Evolutionary conservation across 1,140 invertebrate species (phyloP).

Genomic region (Marisa cornuarietis): DNA sequence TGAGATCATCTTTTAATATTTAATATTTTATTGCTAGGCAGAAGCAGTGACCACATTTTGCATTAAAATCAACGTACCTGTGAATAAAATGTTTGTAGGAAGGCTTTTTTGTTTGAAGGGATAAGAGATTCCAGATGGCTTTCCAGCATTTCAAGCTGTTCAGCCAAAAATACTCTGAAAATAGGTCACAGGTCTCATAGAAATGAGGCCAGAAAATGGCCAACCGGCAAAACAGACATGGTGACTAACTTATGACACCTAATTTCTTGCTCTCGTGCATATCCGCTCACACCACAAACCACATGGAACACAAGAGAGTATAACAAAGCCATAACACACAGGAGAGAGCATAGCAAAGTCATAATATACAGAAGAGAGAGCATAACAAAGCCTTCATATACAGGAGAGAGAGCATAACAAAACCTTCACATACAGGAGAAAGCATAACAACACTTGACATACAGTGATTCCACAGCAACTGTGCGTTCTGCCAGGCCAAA

Average conservation of each 20-base stretch:
- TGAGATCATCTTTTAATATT: too few relatives aligned
- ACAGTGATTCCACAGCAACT: slow-evolving; percentile 90
- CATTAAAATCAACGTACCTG: slow-evolving; percentile 53
- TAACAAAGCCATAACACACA: neutral
- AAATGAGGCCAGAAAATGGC: too few relatives aligned
- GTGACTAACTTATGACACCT: too few relatives aligned
- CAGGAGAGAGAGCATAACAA: slow-evolving; percentile 64
- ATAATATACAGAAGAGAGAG: too few relatives aligned
- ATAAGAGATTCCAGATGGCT: slow-evolving; percentile 76
- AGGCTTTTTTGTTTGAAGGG: slow-evolving; percentile 71
- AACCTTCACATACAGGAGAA: neutral
- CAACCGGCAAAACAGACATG: too few relatives aligned
- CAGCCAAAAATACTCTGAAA: slow-evolving; percentile 80
- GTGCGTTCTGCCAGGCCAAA: slow-evolving; percentile 86
- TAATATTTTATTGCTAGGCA: too few relatives aligned
- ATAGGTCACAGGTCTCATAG: neutral
- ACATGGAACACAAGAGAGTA: neutral
- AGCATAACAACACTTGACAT: slow-evolving; percentile 37
- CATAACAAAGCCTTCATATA: slow-evolving; percentile 50
- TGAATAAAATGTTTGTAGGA: slow-evolving; percentile 79
- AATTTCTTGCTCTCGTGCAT: too few relatives aligned
- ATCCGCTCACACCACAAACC: neutral
- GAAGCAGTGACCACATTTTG: too few relatives aligned
- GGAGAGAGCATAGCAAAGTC: too few relatives aligned
- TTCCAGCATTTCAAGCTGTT: slow-evolving; percentile 85